Percentiles rank a stretch among this genome's conserved stretches.
Conservation (phyloP, 2,797 vertebrate species). For the Emydoidea blandingii region DNA sequence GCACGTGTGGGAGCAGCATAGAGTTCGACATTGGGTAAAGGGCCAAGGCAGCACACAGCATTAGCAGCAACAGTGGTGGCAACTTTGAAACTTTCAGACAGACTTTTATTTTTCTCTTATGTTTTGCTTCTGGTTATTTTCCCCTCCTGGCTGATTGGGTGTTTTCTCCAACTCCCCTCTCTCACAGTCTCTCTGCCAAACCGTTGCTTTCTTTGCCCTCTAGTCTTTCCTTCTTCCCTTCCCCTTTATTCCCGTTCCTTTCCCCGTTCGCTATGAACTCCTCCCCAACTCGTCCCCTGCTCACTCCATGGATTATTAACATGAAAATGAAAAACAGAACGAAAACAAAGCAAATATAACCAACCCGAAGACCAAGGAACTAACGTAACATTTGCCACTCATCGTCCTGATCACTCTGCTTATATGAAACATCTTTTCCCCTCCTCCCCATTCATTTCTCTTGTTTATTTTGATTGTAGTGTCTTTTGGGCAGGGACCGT, state of each 20-base stretch:
- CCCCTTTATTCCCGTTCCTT: neutral
- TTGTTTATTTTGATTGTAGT: neutral
- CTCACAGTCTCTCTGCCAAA: neutral
- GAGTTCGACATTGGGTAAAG: accelerated
- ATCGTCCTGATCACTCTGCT: neutral
- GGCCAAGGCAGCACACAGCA: neutral
- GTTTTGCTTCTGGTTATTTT: accelerated
- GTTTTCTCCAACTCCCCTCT: neutral
- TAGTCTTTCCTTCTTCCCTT: neutral
- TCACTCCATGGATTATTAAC: neutral
- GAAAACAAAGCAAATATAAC: neutral
- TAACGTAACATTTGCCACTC: neutral
- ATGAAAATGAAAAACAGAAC: conserved; percentile 25
- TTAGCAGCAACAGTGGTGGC: neutral
- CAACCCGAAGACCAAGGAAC: neutral
- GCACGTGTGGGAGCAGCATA: accelerated
- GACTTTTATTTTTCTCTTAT: neutral
- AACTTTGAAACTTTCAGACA: neutral
- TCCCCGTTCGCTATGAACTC: neutral
- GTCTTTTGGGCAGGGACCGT: neutral
- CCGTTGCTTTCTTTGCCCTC: accelerated
- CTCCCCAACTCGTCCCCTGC: accelerated
- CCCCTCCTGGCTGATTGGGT: accelerated
- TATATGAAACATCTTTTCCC: neutral
- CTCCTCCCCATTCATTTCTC: neutral